These are phyloP conservation scores for Orycteropus afer DNA, from an alignment of 2,113 vertebrate species.

Conservation along the genomic window DNA sequence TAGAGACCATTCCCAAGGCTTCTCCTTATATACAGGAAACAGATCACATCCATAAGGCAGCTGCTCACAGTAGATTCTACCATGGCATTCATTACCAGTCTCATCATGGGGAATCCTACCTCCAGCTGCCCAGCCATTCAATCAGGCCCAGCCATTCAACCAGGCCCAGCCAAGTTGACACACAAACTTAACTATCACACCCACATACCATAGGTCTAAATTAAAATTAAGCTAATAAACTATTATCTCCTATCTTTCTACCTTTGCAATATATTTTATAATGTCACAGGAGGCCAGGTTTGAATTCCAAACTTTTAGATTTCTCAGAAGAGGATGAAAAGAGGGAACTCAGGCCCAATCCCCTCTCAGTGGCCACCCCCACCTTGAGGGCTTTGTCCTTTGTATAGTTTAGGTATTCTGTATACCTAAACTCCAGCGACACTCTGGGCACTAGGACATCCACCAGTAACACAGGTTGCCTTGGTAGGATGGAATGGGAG, in stretches of 20 bases:
- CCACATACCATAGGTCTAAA: not conserved
- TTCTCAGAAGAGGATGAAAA: not conserved
- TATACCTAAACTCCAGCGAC: not conserved
- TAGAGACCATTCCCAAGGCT: too few species aligned
- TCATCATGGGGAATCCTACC: too few species aligned
- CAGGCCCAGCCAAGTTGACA: too few species aligned
- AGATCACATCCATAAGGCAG: too few species aligned
- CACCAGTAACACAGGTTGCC: not conserved
- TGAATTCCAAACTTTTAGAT: slow-evolving; percentile 30
- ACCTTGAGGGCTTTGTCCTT: not conserved
- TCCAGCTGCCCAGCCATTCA: too few species aligned
- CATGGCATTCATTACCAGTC: too few species aligned
- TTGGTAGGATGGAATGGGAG: not conserved
- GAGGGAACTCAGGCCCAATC: not conserved
- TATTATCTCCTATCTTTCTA: not conserved
- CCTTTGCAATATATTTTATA: not conserved
- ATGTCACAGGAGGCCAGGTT: not conserved
- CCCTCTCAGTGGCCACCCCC: not conserved
- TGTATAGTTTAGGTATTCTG: not conserved
- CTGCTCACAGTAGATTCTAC: too few species aligned
- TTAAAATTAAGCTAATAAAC: slow-evolving; percentile 15
- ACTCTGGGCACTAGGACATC: not conserved
- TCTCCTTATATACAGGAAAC: too few species aligned
- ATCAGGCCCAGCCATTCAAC: too few species aligned
- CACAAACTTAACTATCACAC: too few species aligned